These are phyloP conservation scores for Habrosyne pyritoides DNA, from an alignment of 2,888 invertebrate species.

Conservation along the genomic window DNA sequence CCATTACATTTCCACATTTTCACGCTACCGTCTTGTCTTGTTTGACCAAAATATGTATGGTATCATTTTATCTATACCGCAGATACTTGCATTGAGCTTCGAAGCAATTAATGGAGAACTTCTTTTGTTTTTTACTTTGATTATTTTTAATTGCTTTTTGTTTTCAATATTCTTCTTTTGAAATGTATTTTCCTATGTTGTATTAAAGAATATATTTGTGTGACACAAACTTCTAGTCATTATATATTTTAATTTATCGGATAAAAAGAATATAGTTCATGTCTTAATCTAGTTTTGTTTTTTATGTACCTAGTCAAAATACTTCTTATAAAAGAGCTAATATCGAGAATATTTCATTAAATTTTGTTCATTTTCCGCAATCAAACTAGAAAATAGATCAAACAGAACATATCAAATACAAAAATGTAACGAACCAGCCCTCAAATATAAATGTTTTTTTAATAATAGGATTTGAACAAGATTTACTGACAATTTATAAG, in stretches of 20 bases:
- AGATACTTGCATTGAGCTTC: too few species aligned
- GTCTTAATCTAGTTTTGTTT: too few species aligned
- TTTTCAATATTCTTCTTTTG: too few species aligned
- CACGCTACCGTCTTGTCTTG: neutral
- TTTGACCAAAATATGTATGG: too few species aligned
- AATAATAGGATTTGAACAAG: slow-evolving; percentile 52
- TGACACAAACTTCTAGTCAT: neutral
- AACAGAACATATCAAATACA: slow-evolving; percentile 46
- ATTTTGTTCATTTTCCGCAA: slow-evolving; percentile 52
- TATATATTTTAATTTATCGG: neutral
- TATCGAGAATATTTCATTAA: slow-evolving; percentile 15
- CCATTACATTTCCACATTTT: slow-evolving; percentile 12
- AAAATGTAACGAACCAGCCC: slow-evolving; percentile 39
- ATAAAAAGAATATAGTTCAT: too few species aligned
- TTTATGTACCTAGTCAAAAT: neutral
- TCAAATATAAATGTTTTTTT: slow-evolving; percentile 37
- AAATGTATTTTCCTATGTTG: too few species aligned
- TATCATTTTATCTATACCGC: too few species aligned
- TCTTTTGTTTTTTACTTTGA: too few species aligned
- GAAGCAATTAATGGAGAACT: too few species aligned
- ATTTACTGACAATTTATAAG: slow-evolving; percentile 30
- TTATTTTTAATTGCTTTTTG: neutral
- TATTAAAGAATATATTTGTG: too few species aligned
- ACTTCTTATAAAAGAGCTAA: neutral
- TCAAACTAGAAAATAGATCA: slow-evolving; percentile 27